phyloP scores from a whole-genome alignment of 92 coral and sea anemone species.

The Bergia puertoricense region DNA sequence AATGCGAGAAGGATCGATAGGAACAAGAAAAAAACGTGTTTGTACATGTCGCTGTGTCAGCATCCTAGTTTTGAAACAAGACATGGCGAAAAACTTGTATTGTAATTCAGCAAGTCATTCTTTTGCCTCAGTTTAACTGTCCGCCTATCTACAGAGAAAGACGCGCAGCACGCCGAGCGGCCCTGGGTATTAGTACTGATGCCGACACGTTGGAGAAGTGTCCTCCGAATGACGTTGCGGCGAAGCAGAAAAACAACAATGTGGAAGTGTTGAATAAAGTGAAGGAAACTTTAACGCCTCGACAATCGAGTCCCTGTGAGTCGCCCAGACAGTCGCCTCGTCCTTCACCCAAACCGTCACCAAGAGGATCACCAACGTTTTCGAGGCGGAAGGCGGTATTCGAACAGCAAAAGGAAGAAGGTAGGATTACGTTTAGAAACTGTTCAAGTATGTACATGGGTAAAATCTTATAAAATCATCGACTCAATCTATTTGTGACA shows the following conservation, averaged over 20 bases:
- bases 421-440: conserved; percentile 20
- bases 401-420: conserved; percentile 67
- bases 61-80: not conserved
- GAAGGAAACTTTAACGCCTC: conserved; percentile 16
- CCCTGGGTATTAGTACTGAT: conserved; percentile 62
- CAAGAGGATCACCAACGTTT: conserved; percentile 68
- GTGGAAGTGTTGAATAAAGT: not conserved
- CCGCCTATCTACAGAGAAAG: conserved; percentile 57
- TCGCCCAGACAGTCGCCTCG: conserved; percentile 68
- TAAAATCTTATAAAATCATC: no score
- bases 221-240: conserved; percentile 9
- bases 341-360: conserved; percentile 71
- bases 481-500: not conserved
- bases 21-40: no score
- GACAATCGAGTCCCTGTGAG: conserved; percentile 37
- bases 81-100: not conserved
- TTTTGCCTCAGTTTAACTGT: not conserved
- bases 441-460: not conserved
- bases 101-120: not conserved
- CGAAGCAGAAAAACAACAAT: conserved; percentile 14
- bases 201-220: conserved; percentile 53
- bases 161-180: conserved; percentile 90
- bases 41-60: no score
- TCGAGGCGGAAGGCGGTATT: conserved; percentile 66
- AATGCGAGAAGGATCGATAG: not conserved